Percentiles rank a stretch among this genome's conserved stretches.
phyloP scores from a whole-genome alignment of 2,888 invertebrate genomes.

The Zygogramma bicolorata region DNA sequence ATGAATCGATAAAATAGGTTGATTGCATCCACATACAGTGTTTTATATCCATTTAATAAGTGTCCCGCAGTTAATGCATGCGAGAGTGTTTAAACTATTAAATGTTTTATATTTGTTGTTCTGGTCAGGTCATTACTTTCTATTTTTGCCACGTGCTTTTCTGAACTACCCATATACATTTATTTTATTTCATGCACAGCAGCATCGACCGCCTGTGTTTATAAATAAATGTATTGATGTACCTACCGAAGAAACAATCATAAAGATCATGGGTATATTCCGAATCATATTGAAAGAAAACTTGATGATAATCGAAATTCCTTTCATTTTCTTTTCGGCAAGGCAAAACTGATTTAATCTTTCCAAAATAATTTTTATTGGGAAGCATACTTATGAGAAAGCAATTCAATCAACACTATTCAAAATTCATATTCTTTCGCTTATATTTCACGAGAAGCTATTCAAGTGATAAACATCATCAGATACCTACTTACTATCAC shows the following conservation, averaged over 20 bases:
- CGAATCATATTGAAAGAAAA: too few species aligned
- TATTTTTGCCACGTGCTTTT: constrained; percentile 3
- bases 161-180: neutral
- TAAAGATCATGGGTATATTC: neutral
- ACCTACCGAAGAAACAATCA: neutral
- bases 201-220: neutral
- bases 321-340: too few species aligned
- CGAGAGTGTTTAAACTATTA: neutral
- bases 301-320: too few species aligned
- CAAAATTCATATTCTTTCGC: too few species aligned
- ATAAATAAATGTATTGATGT: neutral
- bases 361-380: too few species aligned
- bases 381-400: too few species aligned
- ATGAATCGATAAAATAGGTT: neutral
- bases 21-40: neutral
- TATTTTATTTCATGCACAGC: neutral
- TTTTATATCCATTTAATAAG: neutral
- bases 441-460: too few species aligned
- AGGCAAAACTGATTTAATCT: too few species aligned
- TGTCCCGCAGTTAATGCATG: neutral
- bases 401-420: too few species aligned
- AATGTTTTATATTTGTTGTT: neutral
- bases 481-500: too few species aligned
- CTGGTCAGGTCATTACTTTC: neutral
- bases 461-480: too few species aligned